Percentiles rank a stretch among this genome's conserved stretches.
Evolutionary conservation across 2,888 invertebrate genomes (phyloP).

Genomic region (Pandemis corylana): DNA sequence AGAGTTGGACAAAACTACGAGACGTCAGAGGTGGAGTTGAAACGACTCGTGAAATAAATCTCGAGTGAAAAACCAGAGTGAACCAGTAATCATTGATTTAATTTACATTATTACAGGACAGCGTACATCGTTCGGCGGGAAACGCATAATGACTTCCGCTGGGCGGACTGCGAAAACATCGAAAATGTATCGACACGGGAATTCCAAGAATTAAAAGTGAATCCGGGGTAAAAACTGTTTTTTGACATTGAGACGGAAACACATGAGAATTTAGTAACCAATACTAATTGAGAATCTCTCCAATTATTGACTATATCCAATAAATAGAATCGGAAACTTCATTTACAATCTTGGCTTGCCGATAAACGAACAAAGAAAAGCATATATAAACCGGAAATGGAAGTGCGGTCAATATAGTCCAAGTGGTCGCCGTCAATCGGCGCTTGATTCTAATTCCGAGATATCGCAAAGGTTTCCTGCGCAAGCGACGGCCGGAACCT

Average conservation of each 20-base stretch:
- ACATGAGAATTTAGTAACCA: background rate
- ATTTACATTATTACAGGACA: conserved; percentile 80
- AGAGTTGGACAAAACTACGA: conserved; percentile 46
- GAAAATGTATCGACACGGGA: conserved; percentile 67
- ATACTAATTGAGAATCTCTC: no score
- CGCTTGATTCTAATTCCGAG: conserved; percentile 77
- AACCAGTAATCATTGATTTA: conserved; percentile 72
- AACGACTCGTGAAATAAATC: conserved; percentile 43
- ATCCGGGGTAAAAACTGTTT: conserved; percentile 26
- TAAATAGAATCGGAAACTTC: background rate
- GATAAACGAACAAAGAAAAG: conserved; percentile 4
- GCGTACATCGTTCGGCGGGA: conserved; percentile 73
- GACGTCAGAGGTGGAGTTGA: conserved; percentile 36
- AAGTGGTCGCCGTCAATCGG: conserved; percentile 67
- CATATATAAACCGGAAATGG: conserved; percentile 57
- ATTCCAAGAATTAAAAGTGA: conserved; percentile 26
- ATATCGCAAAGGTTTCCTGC: conserved; percentile 76
- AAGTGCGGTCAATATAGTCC: conserved; percentile 68
- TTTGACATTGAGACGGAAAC: conserved; percentile 21
- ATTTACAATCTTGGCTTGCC: background rate
- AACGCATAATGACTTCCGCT: conserved; percentile 83
- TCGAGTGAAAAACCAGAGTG: conserved; percentile 57
- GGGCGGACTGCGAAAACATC: conserved; percentile 71
- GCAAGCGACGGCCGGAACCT: conserved; percentile 65
- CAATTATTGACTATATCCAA: background rate